Base-by-base conservation (phyloP, 2,113 vertebrate species). In the Eudyptes chrysolophus region DNA sequence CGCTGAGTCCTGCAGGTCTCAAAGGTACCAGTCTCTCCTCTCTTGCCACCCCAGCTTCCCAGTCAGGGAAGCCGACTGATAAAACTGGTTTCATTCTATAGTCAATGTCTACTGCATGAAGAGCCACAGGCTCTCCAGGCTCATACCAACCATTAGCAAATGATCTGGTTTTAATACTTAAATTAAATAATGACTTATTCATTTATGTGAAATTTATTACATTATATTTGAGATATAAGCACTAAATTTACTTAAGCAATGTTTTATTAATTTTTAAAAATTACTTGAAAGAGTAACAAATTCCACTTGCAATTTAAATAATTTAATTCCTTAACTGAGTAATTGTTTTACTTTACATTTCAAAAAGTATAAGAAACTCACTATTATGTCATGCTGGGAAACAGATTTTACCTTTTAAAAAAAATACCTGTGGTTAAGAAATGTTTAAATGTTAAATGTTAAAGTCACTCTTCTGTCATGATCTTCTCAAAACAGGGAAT, bases 181-280 rank as follows among this genome's bases (percentile, higher is more conserved):
- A 91, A 96, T 97, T 95, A 97, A 96, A 89, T 95, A 89, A 96
- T 96, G 75, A 94, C 62, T 96, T 96, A 97, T 94, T 96, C 72
- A 93, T 96, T 94, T 93, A 46, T 74, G 64, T 96, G 87, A 94
- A 95, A 93, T 96, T 87, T 93, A 96, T 97, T 91, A 95, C 81
- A 72, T 64, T 84, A 40, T 93, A 93, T 96, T 93, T 94, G 84
- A 97, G 92, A 91, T 66, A 96, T 52, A 92, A 95, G 91, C 51
- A 85, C 78, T 96, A 93, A 95, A 96, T 96, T 97, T 94, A 91
- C 93, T 92, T 96, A 96, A 89, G 81, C 92, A 91, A 97, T 96
- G 89, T 97, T 94, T 96, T 97, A 96, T 96, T 96, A 96, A 97
- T 94, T 94, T 95, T 85, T 54, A 17, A 76, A 96, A 91, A 95